Evolutionary conservation across 2,797 vertebrate species (phyloP), one percentile per base, ranked within the genome.

Genomic region (Gymnopithys bicolor): DNA sequence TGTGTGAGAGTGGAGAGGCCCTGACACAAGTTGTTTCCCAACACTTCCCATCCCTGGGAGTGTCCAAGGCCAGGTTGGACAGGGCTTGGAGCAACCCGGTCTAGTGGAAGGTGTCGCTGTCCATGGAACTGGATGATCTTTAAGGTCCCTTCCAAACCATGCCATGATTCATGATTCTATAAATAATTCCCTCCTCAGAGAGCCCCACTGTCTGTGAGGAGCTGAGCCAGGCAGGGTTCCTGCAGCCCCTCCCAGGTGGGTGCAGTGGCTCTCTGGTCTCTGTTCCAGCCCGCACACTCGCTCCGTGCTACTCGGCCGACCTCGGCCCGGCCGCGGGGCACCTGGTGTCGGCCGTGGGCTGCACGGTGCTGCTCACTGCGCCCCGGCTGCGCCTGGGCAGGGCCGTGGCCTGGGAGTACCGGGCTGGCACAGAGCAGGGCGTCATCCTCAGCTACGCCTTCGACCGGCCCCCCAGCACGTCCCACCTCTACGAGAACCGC

Each of bases 341-440:
- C 2, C 90, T 95, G 1, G 51, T 94, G 19, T 96, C 88, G 0
- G 95, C 94, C 3, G 73, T 85, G 88, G 94, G 95, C 92, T 96
- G 95, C 88, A 93, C 79, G 0, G 88, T 94, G 76, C 76, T 69
- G 5, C 33, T 96, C 51, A 39, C 13, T 0, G 24, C 17, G 0
- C 83, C 88, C 0, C 16, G 8, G 1, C 76, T 32, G 35, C 19
- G 12, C 1, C 48, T 28, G n/a, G 5, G 30, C 35, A 1, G 4
- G 2, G 9, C 8, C 0, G 79, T 85, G 39, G 6, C 13, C 64
- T 95, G 94, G 95, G 92, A 96, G 6, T 83, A 76, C 75, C 17
- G 21, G 1, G 7, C 0, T 0, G 88, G 76, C 68, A 18, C 2
- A 0, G 11, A 10, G 48, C 79, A 88, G 27, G 91, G 71, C 2